A percentile compares a stretch with the other conserved stretches of the same genome.
Evolutionary conservation across 2,888 invertebrate species (phyloP).

Genomic region (Eurois occulta): DNA sequence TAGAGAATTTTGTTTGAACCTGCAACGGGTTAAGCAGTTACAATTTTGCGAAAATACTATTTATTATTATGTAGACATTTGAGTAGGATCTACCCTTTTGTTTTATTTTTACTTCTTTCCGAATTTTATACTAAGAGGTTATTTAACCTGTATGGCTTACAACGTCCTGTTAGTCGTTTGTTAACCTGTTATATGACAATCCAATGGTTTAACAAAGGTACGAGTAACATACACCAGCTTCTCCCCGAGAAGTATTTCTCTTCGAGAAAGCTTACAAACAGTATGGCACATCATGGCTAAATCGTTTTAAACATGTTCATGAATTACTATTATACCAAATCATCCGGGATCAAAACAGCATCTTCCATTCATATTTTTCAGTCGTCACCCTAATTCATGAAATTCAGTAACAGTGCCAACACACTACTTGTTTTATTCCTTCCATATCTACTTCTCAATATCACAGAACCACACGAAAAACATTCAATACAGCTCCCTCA

Average conservation of each 20-base stretch:
- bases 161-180: not conserved
- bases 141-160: not conserved
- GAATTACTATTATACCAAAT: not conserved
- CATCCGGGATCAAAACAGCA: too few relatives aligned
- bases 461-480: constrained; percentile 20
- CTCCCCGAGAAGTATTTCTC: not conserved
- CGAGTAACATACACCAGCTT: not conserved
- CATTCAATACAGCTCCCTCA: constrained; percentile 44
- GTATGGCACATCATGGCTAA: not conserved
- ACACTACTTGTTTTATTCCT: not conserved
- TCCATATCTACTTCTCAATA: not conserved
- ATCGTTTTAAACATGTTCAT: not conserved
- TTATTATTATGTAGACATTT: not conserved
- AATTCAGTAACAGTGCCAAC: not conserved
- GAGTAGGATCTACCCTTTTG: not conserved
- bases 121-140: not conserved
- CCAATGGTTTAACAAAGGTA: not conserved
- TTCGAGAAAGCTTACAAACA: not conserved
- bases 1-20: not conserved
- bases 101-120: not conserved
- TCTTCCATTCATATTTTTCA: not conserved
- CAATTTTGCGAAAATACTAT: not conserved
- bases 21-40: not conserved
- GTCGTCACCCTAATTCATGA: not conserved
- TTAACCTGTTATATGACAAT: not conserved